Evolutionary conservation across 2,113 vertebrate species (phyloP), one percentile per base, ranked within the genome.

Genomic region (Dasyprocta punctata): DNA sequence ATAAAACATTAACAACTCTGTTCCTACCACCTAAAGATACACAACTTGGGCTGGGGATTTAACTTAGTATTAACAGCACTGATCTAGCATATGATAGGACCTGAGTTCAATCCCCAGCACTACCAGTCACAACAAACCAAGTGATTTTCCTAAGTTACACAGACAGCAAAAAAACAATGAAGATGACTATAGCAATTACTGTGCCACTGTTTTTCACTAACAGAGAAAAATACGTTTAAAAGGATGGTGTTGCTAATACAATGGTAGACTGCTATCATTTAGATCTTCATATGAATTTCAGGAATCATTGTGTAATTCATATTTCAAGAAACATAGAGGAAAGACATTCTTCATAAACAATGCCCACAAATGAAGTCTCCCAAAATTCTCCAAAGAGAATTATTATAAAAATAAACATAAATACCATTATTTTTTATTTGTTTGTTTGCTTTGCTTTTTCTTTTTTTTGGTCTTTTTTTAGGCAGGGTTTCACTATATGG

Each of bases 171-270:
- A 36, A 86, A 69, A 11, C 86, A 54, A 86, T 49, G 47, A 71
- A 56, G 14, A 84, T 30, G 14, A 0, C 86, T 97, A 30, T 92
- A 82, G 93, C 11, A 86, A 28, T 90, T 92, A 95, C 36, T 69
- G 36, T 94, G 38, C 44, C 30, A 91, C 22, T 60, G 24, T 19
- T 54, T 95, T 94, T 65, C 67, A 94, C 0, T 58, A 54, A 20
- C 77, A 49, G 33, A 56, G 20, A 19, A 22, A 93, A 98, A 83
- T 97, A 63, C n/a, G 63, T 12, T 93, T 90, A 97, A 96, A 1
- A 91, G 61, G 47, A 95, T 9, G 58, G n/a, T 19, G 78, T 26
- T 92, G 2, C 44, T 89, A 61, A 33, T 92, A 96, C 60, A 69
- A 6, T 92, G 22, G 10, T 11, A 89, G 26, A 77, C 13, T 92